These are phyloP conservation scores for Takifugu bimaculatus DNA, from an alignment of 2,113 vertebrate genomes.

Conservation along the genomic window DNA sequence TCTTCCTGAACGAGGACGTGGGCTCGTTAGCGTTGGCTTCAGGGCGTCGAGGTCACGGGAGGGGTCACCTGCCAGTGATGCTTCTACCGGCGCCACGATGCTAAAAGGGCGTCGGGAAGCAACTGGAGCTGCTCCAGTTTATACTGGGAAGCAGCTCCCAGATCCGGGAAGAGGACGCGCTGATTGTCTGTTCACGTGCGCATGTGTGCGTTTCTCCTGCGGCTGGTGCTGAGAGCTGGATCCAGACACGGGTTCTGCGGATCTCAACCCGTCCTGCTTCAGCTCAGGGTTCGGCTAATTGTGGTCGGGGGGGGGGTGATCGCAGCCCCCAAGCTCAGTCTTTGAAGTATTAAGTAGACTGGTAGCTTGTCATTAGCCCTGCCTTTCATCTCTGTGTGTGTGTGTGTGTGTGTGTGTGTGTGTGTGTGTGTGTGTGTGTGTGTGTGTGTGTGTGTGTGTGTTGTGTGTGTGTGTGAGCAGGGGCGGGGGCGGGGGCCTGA, in stretches of 20 bases:
- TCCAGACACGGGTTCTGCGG: slow-evolving; percentile 20
- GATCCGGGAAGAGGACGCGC: too few relatives aligned
- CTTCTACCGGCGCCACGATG: too few relatives aligned
- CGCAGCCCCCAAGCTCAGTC: slow-evolving; percentile 27
- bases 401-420: slow-evolving; percentile 31
- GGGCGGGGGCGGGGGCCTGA: slow-evolving; percentile 28
- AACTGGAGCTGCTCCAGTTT: too few relatives aligned
- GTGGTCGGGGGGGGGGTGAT: slow-evolving; percentile 27
- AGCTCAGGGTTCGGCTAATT: slow-evolving; percentile 45
- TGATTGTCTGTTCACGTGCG: neutral
- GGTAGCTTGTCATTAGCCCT: slow-evolving; percentile 65
- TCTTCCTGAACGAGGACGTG: too few relatives aligned
- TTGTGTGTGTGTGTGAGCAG: slow-evolving; percentile 33
- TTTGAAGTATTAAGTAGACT: slow-evolving; percentile 68
- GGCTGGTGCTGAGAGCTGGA: slow-evolving; percentile 1
- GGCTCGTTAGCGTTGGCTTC: too few relatives aligned
- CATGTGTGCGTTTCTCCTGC: neutral
- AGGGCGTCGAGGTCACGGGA: too few relatives aligned
- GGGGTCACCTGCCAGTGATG: too few relatives aligned
- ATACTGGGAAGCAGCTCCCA: too few relatives aligned
- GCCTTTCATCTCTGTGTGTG: slow-evolving; percentile 55
- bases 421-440: slow-evolving; percentile 14
- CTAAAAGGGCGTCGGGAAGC: too few relatives aligned
- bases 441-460: slow-evolving; percentile 21
- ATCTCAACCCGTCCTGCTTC: slow-evolving; percentile 21